Evolutionary conservation across 1,140 invertebrate species (phyloP), one percentile per base, ranked within the genome.

Genomic region (Lordiphosa collinella): DNA sequence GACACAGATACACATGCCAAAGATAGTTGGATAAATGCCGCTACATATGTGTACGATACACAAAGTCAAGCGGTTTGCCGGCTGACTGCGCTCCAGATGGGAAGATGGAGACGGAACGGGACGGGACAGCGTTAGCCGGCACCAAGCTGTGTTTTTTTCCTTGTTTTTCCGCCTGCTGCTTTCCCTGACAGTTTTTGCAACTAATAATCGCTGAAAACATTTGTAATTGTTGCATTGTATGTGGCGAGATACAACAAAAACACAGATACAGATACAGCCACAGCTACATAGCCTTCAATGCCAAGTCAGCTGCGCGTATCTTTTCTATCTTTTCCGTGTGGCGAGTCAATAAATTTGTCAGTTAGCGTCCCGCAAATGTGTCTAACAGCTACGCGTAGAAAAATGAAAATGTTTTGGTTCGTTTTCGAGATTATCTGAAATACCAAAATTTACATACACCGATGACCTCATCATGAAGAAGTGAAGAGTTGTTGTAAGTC

Each of bases 251-350:
- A 61, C 40, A 56, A 57, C 57, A 53, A 31, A 13, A 40, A 11
- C 64, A 61, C 48, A 51, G 11, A 48, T 35, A 13, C 29, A 48
- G 2, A 14, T 43, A 32, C 22, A 49, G 11, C 34, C 36, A 48
- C 22, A 54, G 43, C 64, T 65, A 64, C 49, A 38, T 41, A 61
- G 50, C 54, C 61, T 49, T 82, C 76, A 80, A 80, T 80, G 76
- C 72, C 78, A 80, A 80, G 71, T 80, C 78, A 71, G 58, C 71
- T 71, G 71, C 76, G 66, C 72, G 67, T 84, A 68, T 76, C 78
- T 80, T 75, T 80, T 76, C 78, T 84, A 68, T 76, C 78, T 80
- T 75, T 80, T 76, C 78, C 76, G 76, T 82, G 78, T 69, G 61
- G 72, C 71, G 51, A 82, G 66, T 80, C 76, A 74, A 82, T 80